These are phyloP conservation scores for Galemys pyrenaicus DNA, from an alignment of 2,113 vertebrate genomes.

Conservation along the genomic window DNA sequence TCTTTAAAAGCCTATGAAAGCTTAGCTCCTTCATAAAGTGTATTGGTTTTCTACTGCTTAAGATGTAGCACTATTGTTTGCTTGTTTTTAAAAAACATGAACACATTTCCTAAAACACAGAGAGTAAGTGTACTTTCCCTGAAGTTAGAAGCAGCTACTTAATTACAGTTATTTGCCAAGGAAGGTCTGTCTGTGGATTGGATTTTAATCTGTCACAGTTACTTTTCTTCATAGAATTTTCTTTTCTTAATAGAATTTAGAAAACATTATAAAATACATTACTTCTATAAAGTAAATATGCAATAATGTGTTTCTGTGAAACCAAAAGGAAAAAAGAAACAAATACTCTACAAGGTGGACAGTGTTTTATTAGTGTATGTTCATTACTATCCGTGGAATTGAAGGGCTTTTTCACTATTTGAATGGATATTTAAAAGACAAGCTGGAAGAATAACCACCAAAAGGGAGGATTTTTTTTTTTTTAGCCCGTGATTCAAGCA, in stretches of 20 bases:
- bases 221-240: slow-evolving; percentile 34
- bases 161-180: slow-evolving; percentile 68
- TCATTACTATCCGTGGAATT: neutral
- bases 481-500: neutral
- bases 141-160: slow-evolving; percentile 30
- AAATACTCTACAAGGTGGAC: neutral
- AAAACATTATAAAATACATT: slow-evolving; percentile 59
- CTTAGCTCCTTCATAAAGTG: neutral
- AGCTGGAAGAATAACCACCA: neutral
- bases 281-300: slow-evolving; percentile 11
- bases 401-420: neutral
- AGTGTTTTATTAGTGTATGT: neutral
- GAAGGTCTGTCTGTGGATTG: slow-evolving; percentile 56
- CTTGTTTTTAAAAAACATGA: slow-evolving; percentile 61
- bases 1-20: slow-evolving; percentile 45
- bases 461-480: neutral
- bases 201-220: slow-evolving; percentile 66
- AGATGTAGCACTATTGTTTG: neutral
- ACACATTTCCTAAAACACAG: slow-evolving; percentile 43
- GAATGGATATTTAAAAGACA: slow-evolving; percentile 32
- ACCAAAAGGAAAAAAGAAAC: neutral
- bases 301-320: slow-evolving; percentile 37
- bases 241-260: slow-evolving; percentile 60
- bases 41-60: neutral
- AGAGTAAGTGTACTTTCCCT: neutral